Base-by-base conservation (phyloP, 2,888 invertebrate species). In the Caenorhabditis zanzibari region DNA sequence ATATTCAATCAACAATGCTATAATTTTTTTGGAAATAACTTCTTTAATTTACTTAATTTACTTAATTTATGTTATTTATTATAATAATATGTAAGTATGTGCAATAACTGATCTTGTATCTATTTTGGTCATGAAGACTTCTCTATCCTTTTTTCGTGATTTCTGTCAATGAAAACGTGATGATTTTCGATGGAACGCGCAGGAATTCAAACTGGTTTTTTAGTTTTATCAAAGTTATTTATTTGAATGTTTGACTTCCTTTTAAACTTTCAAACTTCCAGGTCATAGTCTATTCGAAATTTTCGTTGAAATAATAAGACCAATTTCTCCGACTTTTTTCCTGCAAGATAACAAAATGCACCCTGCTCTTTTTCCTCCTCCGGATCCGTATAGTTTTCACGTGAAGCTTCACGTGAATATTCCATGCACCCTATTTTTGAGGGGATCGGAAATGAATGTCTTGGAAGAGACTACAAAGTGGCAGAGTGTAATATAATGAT, bases 1-100 rank as follows among this genome's bases (percentile, higher is more conserved):
- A 73, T 16, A 82, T 47, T 14, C 71, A 76, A 66, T 82, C 82
- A 12, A 82, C 82, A 32, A 64, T 76, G 64, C 24, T 76, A 47
- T 82, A 59, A 82, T 41, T 49, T 58, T 35, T 26, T n/a, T 24
- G 0, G 54, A 44, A 54, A 54, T 26, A 28, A n/a, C n/a, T 24
- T 44, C n/a, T 16, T 26, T 61, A 14, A 61, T 24, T 61, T 41
- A 35, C 38, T 59, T 10, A 19, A 2, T 3, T 19, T 44, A 14
- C 9, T 47, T 47, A 19, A 35, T 35, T 61, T 14, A n/a, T n/a
- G n/a, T n/a, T n/a, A 41, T 61, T 52, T 61, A 80, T 44, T 75
- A 69, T 28, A 0, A 14, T 80, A 80, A 72, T 73, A 44, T 80
- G 28, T 54, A 12, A 54, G 5, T 19, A 26, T 14, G 74, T 81